Evolutionary conservation across 2,797 vertebrate species (phyloP).

Genomic region (Esox lucius): DNA sequence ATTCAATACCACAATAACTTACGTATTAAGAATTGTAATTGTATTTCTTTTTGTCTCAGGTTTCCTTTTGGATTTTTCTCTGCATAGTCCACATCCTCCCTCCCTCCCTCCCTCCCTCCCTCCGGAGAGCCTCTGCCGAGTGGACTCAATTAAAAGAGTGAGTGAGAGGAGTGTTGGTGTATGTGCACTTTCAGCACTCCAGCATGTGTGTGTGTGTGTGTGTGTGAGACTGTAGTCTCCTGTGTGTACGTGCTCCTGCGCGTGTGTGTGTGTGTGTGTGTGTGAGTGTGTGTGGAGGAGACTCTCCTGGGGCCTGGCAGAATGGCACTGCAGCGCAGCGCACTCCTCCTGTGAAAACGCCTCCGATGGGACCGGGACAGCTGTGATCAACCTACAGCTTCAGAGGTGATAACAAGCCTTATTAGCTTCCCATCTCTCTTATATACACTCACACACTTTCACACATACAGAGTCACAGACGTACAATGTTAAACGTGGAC

Average conservation of each 20-base stretch:
- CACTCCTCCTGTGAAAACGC: constrained; percentile 69
- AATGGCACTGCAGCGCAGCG: constrained; percentile 65
- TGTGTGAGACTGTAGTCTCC: constrained; percentile 59
- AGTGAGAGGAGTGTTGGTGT: constrained; percentile 55
- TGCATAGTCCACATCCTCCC: constrained; percentile 20
- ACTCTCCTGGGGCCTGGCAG: constrained; percentile 76
- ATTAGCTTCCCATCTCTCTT: constrained; percentile 47
- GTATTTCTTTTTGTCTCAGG: constrained; percentile 7
- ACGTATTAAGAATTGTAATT: background rate
- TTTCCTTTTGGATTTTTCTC: constrained; percentile 30
- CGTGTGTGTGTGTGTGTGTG: constrained; percentile 35
- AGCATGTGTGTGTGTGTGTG: constrained; percentile 33
- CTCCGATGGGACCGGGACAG: constrained; percentile 75
- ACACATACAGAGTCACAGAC: constrained; percentile 40
- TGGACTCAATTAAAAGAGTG: constrained; percentile 76
- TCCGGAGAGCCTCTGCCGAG: constrained; percentile 62
- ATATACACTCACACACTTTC: constrained; percentile 26
- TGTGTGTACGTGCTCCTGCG: constrained; percentile 8
- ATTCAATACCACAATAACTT: background rate
- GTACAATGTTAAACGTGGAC: constrained; percentile 12
- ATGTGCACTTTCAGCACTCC: constrained; percentile 5
- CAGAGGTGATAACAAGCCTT: constrained; percentile 72
- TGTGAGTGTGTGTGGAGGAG: constrained; percentile 51
- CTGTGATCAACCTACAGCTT: constrained; percentile 77
- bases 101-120: constrained; percentile 54